These are phyloP conservation scores for Ovibos moschatus DNA, from an alignment of 2,113 vertebrate genomes.

Conservation along the genomic window DNA sequence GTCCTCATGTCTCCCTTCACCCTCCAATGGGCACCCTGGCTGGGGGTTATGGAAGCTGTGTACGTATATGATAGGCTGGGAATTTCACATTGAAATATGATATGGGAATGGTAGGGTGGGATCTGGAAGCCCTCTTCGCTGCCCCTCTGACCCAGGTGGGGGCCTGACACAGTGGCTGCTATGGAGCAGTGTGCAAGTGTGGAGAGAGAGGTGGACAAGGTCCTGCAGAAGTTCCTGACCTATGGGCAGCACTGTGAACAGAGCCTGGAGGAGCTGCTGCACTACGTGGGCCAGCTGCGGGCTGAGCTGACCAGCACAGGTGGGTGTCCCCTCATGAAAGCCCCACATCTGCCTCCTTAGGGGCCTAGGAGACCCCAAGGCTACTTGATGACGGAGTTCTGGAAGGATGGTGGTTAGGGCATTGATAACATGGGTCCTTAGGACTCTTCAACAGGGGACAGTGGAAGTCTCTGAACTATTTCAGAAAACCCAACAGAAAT, in stretches of 20 bases:
- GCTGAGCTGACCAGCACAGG: constrained; percentile 87
- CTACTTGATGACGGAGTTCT: background rate
- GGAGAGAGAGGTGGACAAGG: constrained; percentile 92
- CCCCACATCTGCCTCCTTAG: background rate
- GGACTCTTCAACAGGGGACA: background rate
- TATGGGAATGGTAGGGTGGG: background rate
- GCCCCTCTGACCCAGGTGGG: background rate
- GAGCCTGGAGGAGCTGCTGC: constrained; percentile 90
- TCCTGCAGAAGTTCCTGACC: constrained; percentile 90
- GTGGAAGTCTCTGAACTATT: background rate
- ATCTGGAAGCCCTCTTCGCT: background rate
- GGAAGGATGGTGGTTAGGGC: background rate
- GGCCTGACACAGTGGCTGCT: background rate
- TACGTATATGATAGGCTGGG: background rate
- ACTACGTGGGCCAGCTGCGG: constrained; percentile 88
- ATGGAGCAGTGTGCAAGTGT: constrained; percentile 95
- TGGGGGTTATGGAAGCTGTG: background rate
- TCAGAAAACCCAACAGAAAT: background rate
- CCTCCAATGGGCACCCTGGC: background rate
- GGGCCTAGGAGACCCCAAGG: background rate
- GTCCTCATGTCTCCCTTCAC: background rate
- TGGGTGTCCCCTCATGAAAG: constrained; percentile 53
- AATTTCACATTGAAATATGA: background rate
- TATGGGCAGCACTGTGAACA: constrained; percentile 92
- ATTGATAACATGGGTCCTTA: background rate